Base-by-base conservation (phyloP, 2,113 vertebrate species). In the Caranx ignobilis region DNA sequence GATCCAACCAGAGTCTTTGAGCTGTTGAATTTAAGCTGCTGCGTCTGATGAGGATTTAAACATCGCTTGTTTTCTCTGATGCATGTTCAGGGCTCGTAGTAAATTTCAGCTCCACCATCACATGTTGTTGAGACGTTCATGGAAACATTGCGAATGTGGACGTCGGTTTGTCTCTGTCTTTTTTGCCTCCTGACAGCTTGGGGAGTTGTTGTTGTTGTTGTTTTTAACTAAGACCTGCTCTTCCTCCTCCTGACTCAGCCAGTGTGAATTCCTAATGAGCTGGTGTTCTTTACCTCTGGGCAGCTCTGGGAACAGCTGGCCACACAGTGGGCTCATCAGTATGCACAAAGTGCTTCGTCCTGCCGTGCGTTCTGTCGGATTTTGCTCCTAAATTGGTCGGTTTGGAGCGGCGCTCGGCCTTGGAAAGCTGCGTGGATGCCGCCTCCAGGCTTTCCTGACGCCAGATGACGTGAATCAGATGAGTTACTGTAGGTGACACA, bases 261-360 rank as follows among this genome's bases (percentile, higher is more conserved):
- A 4, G 59, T 75, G 68, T 87, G 82, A 87, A 79, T 87, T 45
- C 32, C 78, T 82, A 81, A 81, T 75, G 61, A 87, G 82, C 35
- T 1, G 26, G 39, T 71, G 77, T 77, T 71, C 61, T 78, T 15
- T 75, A 71, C 78, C 86, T 87, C 70, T 64, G 82, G 86, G 86
- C 71, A 66, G 70, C 77, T 78, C 70, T 74, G 77, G 69, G 81
- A 87, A 74, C 81, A 87, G 73, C 77, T 81, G 85, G 63, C 50
- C 57, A 35, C 62, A 18, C 67, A 80, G 80, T 60, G 71, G 81
- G 81, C 70, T 62, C 70, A 81, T 87, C 77, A 67, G 77, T 45
- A 84, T 81, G 77, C 77, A 74, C 73, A 2, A 60, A 55, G 52
- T 68, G 1, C 47, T 61, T 55, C 72, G 19, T 68, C 31, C 77